Evolutionary conservation across 2,797 vertebrate genomes (phyloP), one percentile per base, ranked within the genome.

Genomic region (Cuniculus paca): DNA sequence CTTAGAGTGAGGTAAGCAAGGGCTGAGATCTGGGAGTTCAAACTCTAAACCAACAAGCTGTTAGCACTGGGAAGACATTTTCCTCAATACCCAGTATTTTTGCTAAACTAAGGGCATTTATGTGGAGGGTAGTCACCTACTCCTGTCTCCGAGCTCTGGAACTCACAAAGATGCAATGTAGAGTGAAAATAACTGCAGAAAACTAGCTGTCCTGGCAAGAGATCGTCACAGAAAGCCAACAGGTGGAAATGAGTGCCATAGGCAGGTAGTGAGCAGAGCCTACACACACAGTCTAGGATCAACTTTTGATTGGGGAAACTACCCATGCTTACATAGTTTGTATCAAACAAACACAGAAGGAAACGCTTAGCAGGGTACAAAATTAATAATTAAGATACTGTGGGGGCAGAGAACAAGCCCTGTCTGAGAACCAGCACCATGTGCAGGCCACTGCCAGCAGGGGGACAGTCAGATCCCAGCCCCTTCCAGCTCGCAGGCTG

Each of bases 181-280:
- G 14, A 88, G 31, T 81, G 42, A 87, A 77, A 20, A 48, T 81
- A 28, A 60, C 91, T 91, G 54, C 34, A 91, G n/a, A 92, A 88
- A 87, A 89, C 24, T 24, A 50, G 34, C 22, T 79, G 24, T 7
- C 58, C 60, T 7, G 4, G 10, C 9, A 34, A 72, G 85, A 84
- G 63, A 83, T 60, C 70, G 83, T 7, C 58, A 89, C 52, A 89
- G 28, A 80, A 2, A 6, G 5, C 39, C n/a, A 77, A 45, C 6
- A 54, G 36, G 54, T 90, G 42, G 26, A 97, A 87, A 79, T 13
- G 45, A 52, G 5, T n/a, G 28, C 24, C 45, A 5, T 4, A 26
- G 22, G 22, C 28, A 26, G 34, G 22, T 17, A 58, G 42, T 13
- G 58, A 28, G 72, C 34, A 5, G 58, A 80, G 79, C 24, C 45